Percentiles rank a stretch among this genome's conserved stretches.
Conservation (phyloP, 2,888 invertebrate species). For the Drosophila mimica region DNA sequence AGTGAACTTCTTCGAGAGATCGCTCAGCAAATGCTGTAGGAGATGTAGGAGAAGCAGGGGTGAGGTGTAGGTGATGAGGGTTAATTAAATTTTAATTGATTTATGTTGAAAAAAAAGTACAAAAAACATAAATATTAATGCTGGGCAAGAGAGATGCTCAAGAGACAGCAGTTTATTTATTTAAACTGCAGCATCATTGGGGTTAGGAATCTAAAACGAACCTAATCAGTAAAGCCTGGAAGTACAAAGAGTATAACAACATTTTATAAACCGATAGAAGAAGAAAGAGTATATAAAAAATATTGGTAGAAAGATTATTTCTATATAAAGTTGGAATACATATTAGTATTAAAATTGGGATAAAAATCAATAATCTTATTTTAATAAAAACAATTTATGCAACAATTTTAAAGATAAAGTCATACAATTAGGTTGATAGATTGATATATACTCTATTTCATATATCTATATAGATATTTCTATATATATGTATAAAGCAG, state of each 20-base stretch:
- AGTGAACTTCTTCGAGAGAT: conserved; percentile 60
- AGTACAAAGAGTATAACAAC: not conserved
- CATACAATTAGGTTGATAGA: not conserved
- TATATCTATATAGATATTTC: not conserved
- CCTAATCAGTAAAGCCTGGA: not conserved
- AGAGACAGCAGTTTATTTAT: not conserved
- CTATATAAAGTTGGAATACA: not conserved
- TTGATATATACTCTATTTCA: not conserved
- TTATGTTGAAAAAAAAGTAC: conserved; percentile 14
- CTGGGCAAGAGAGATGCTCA: not conserved
- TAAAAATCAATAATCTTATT: not conserved
- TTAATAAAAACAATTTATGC: not conserved
- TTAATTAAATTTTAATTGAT: conserved; percentile 55
- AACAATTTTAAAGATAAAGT: not conserved
- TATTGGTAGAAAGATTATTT: too few species aligned
- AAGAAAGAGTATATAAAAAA: not conserved
- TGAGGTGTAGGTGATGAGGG: conserved; percentile 35
- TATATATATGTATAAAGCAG: not conserved
- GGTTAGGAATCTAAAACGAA: too few species aligned
- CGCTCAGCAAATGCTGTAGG: conserved; percentile 7
- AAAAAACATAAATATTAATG: not conserved
- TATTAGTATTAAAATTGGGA: not conserved
- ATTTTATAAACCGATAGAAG: not conserved
- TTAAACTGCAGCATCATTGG: not conserved
- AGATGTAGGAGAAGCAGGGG: not conserved